Base-by-base conservation (phyloP, 2,113 vertebrate genomes). In the Mesitornis unicolor region DNA sequence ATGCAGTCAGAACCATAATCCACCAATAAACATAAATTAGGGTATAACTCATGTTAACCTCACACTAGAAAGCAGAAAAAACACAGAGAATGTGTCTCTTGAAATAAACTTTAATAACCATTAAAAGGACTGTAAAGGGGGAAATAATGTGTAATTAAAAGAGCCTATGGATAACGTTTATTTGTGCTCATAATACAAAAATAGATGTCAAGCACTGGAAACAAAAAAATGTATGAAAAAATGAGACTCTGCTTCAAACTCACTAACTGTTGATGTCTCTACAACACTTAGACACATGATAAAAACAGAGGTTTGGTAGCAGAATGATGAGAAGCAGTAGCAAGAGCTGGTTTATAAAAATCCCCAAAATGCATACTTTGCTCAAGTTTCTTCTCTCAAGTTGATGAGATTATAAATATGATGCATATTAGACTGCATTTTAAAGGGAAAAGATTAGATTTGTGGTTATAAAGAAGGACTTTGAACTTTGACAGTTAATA, bases 101-200 rank as follows among this genome's bases (percentile, higher is more conserved):
- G 95, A 98, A 95, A 97, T 98, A 98, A 97, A 97, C 80, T 96
- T 97, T 97, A 96, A 93, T 96, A 96, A 95, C 76, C 57, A 74
- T 74, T 88, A 95, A 97, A 98, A 67, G 36, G n/a, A 74, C 61
- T 71, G 82, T 98, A 97, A 98, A 97, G 88, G 42, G 61, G 59
- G 87, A 94, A 97, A 96, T 94, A 79, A 96, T 89, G 59, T 91
- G 56, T 96, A 93, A 92, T 53, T 96, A 73, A 87, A 82, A 92
- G 29, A 83, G 82, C 26, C 61, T 68, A 73, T 76, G 60, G 67
- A 94, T 57, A 86, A 50, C 19, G 16, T 94, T 96, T 95, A 90
- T 96, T 97, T 97, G 80, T 77, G 74, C 69, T 80, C 19, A 18
- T 75, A 68, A 43, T 70, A 75, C 24, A 61, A 93, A n/a, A 94